These are phyloP conservation scores for Agrotis exclamationis DNA, from an alignment of 2,888 invertebrate species.

Conservation along the genomic window DNA sequence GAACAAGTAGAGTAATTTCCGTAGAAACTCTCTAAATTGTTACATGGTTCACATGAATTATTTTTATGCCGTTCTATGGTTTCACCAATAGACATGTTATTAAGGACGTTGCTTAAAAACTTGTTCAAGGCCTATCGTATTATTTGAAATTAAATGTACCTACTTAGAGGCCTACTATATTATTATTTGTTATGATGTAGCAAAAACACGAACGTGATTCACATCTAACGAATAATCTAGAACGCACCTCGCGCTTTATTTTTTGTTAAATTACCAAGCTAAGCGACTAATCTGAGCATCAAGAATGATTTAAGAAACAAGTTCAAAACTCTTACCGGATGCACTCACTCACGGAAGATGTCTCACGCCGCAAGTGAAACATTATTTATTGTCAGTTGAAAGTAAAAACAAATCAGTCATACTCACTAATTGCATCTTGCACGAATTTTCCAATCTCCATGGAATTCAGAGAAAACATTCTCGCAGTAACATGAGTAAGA, in stretches of 20 bases:
- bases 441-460: constrained; percentile 78
- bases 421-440: constrained; percentile 85
- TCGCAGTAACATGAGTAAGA: constrained; percentile 75
- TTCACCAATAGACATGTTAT: constrained; percentile 17
- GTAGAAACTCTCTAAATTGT: constrained; percentile 61
- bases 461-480: constrained; percentile 73
- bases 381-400: constrained; percentile 61
- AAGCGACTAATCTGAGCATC: constrained; percentile 35
- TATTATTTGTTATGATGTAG: constrained; percentile 48
- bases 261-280: constrained; percentile 43
- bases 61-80: constrained; percentile 15
- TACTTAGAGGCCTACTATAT: constrained; percentile 31
- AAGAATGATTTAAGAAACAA: constrained; percentile 45
- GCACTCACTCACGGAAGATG: constrained; percentile 50
- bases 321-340: constrained; percentile 54
- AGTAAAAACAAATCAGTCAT: constrained; percentile 70
- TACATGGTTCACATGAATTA: constrained; percentile 33
- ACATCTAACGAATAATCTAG: constrained; percentile 45
- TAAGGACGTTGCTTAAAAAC: constrained; percentile 40
- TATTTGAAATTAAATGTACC: constrained; percentile 36
- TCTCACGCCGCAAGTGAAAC: constrained; percentile 31
- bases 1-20: constrained; percentile 51
- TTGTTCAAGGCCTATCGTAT: constrained; percentile 53
- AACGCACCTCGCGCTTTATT: constrained; percentile 26
- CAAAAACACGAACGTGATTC: constrained; percentile 44